These are phyloP conservation scores for Limanda limanda DNA, from an alignment of 2,113 vertebrate species.

Conservation along the genomic window DNA sequence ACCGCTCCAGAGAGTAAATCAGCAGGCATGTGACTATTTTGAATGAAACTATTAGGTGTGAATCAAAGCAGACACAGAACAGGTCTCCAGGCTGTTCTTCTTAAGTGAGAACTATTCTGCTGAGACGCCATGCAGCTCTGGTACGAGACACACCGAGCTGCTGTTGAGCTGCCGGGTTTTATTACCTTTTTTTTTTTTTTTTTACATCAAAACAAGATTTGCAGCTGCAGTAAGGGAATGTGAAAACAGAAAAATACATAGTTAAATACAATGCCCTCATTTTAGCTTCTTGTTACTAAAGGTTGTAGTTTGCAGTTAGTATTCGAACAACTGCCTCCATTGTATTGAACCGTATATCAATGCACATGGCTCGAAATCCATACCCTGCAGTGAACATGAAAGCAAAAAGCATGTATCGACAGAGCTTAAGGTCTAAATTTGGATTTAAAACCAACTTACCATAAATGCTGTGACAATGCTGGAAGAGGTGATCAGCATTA, in stretches of 20 bases:
- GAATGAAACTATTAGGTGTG: background rate
- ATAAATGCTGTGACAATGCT: background rate
- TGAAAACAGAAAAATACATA: background rate
- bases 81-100: background rate
- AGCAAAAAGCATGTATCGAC: slow-evolving; percentile 32
- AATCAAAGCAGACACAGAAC: background rate
- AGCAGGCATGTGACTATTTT: background rate
- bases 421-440: slow-evolving; percentile 23
- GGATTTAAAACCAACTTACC: slow-evolving; percentile 30
- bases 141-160: background rate
- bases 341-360: slow-evolving; percentile 38
- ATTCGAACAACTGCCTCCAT: background rate
- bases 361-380: slow-evolving; percentile 4
- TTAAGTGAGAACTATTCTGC: background rate
- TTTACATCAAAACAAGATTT: background rate
- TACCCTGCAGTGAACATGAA: slow-evolving; percentile 27
- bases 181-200: background rate
- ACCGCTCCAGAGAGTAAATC: slow-evolving; percentile 2
- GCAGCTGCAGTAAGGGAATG: background rate
- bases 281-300: background rate
- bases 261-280: background rate
- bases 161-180: background rate
- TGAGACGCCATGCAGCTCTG: background rate
- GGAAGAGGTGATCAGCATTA: background rate
- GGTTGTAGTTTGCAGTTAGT: background rate